A percentile compares a stretch with the other conserved stretches of the same genome.
These are phyloP conservation scores for Micrastur ruficollis DNA, from an alignment of 2,797 vertebrate species.

Conservation along the genomic window DNA sequence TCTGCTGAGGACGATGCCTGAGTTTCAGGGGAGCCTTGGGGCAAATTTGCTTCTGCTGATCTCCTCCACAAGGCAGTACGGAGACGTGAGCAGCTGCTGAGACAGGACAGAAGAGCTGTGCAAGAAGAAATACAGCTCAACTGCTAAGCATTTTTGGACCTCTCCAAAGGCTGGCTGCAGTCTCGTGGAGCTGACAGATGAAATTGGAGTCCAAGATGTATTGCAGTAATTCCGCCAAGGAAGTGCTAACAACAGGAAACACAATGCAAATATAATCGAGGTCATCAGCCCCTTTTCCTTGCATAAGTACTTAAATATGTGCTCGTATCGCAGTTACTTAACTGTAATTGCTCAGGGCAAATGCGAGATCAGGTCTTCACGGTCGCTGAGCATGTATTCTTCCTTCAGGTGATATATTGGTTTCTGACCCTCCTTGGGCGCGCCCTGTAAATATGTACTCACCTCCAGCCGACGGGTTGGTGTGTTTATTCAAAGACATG, in stretches of 20 bases:
- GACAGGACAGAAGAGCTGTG: not conserved
- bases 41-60: not conserved
- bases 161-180: not conserved
- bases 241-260: constrained; percentile 59
- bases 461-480: not conserved
- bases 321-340: constrained; percentile 34
- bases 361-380: not conserved
- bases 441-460: constrained; percentile 26
- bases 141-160: not conserved
- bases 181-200: not conserved
- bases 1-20: not conserved
- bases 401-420: constrained; percentile 17
- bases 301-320: constrained; percentile 53
- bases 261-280: constrained; percentile 57
- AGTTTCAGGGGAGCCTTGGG: not conserved
- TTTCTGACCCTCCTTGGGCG: constrained; percentile 29
- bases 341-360: constrained; percentile 43
- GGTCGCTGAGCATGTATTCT: constrained; percentile 16
- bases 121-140: not conserved
- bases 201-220: constrained; percentile 37
- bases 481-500: not conserved
- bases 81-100: not conserved
- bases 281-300: constrained; percentile 43
- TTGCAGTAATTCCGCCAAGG: constrained; percentile 37
- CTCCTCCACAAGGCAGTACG: not conserved